Percentiles rank a stretch among this genome's conserved stretches.
Evolutionary conservation across 1,140 invertebrate genomes (phyloP).

Genomic region (Drosophila ambigua): DNA sequence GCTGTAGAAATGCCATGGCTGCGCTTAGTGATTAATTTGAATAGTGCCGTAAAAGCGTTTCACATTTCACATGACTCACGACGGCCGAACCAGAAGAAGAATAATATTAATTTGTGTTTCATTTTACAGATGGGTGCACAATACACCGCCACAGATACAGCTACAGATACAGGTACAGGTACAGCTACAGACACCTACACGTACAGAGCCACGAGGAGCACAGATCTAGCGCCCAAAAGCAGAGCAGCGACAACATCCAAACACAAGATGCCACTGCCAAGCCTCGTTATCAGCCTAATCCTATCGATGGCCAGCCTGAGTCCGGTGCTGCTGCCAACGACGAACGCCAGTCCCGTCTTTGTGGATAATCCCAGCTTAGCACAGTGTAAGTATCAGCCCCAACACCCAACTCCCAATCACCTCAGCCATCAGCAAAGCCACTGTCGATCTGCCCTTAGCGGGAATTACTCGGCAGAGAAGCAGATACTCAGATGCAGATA

Average conservation of each 20-base stretch:
- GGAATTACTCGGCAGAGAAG: constrained; percentile 29
- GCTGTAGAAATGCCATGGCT: constrained; percentile 48
- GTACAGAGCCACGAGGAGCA: constrained; percentile 33
- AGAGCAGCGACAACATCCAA: constrained; percentile 21
- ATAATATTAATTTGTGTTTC: constrained; percentile 5
- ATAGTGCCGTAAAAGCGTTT: constrained; percentile 59
- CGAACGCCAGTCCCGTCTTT: constrained; percentile 71
- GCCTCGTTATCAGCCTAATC: constrained; percentile 44
- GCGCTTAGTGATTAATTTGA: constrained; percentile 53
- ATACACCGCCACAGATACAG: constrained; percentile 29
- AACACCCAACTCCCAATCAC: neutral
- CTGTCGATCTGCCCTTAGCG: constrained; percentile 35
- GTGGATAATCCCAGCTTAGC: constrained; percentile 84
- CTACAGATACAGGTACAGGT: constrained; percentile 21
- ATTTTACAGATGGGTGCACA: constrained; percentile 69
- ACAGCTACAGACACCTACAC: constrained; percentile 28
- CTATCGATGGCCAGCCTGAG: constrained; percentile 53
- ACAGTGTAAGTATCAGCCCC: constrained; percentile 74
- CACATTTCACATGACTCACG: constrained; percentile 62
- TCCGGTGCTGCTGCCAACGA: constrained; percentile 45
- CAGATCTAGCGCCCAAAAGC: constrained; percentile 26
- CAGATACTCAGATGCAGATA: constrained; percentile 11
- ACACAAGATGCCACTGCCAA: constrained; percentile 38
- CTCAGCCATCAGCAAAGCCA: constrained; percentile 21
- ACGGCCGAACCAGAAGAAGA: neutral